These are phyloP conservation scores for Hylaea fasciaria DNA, from an alignment of 2,888 invertebrate species.

Conservation along the genomic window DNA sequence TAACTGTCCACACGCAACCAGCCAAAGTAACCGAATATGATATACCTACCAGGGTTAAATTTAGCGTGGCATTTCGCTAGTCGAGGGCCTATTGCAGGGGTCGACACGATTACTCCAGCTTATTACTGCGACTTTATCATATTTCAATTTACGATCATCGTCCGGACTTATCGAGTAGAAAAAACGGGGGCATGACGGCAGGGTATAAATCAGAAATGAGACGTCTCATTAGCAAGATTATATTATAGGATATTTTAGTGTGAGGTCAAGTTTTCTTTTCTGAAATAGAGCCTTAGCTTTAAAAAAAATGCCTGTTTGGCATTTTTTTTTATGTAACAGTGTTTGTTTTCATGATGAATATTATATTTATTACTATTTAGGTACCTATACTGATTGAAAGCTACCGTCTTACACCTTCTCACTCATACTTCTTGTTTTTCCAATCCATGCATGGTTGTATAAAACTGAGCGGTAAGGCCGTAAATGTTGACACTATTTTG, in stretches of 20 bases:
- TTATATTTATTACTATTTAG: no score
- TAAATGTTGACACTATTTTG: no score
- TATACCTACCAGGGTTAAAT: constrained; percentile 44
- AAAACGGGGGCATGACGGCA: constrained; percentile 75
- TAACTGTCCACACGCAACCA: neutral
- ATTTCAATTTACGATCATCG: constrained; percentile 85
- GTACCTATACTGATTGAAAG: no score
- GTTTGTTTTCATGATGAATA: no score
- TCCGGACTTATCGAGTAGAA: constrained; percentile 81
- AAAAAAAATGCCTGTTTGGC: neutral
- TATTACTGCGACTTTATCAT: constrained; percentile 83
- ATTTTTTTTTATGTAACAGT: no score
- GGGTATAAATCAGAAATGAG: constrained; percentile 80
- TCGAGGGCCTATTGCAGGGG: constrained; percentile 61
- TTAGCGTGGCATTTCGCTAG: constrained; percentile 53
- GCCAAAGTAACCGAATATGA: constrained; percentile 26
- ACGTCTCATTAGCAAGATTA: constrained; percentile 71
- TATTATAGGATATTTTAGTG: constrained; percentile 8
- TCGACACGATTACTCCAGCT: constrained; percentile 73
- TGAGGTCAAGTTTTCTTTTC: neutral
- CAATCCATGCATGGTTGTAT: no score
- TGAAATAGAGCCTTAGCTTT: neutral
- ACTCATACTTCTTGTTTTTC: no score
- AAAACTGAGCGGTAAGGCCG: no score
- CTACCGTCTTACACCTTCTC: no score